Evolutionary conservation across 2,797 vertebrate species (phyloP).

Genomic region (Triplophysa bombifrons): DNA sequence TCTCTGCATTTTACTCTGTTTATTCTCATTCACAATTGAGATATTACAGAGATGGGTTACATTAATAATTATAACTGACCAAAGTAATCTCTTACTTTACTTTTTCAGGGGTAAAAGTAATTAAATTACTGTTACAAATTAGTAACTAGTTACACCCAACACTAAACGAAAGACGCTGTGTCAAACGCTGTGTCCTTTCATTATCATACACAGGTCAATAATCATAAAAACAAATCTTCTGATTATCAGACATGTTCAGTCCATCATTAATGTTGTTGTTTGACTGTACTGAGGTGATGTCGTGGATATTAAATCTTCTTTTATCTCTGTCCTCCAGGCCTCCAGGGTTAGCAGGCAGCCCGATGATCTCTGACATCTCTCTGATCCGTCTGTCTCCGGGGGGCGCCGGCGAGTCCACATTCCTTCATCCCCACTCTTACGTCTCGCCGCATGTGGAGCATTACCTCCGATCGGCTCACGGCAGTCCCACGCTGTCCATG

Average conservation of each 20-base stretch:
- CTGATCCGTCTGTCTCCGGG: conserved; percentile 89
- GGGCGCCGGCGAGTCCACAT: conserved; percentile 81
- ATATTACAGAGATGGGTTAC: background rate
- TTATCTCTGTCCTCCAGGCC: conserved; percentile 72
- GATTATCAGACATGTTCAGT: no score
- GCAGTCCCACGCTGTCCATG: conserved; percentile 94
- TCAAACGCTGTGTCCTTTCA: conserved; percentile 35
- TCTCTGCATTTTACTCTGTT: background rate
- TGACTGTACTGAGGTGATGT: no score
- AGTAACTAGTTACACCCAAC: background rate
- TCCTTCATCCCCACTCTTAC: conserved; percentile 87
- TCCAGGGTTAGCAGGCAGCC: conserved; percentile 81
- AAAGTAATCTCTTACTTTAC: no score
- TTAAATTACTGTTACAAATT: no score
- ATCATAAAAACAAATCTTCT: background rate
- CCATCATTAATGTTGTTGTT: no score
- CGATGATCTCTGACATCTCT: conserved; percentile 91
- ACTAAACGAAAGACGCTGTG: background rate
- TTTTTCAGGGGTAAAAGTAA: no score
- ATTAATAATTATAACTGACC: no score
- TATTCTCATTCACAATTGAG: background rate
- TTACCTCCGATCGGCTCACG: conserved; percentile 92
- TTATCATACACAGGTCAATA: conserved; percentile 6
- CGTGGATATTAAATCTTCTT: no score
- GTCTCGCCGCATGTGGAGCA: conserved; percentile 95